Evolutionary conservation across 2,113 vertebrate genomes (phyloP), one percentile per base, ranked within the genome.

Genomic region (Mastomys natalensis): DNA sequence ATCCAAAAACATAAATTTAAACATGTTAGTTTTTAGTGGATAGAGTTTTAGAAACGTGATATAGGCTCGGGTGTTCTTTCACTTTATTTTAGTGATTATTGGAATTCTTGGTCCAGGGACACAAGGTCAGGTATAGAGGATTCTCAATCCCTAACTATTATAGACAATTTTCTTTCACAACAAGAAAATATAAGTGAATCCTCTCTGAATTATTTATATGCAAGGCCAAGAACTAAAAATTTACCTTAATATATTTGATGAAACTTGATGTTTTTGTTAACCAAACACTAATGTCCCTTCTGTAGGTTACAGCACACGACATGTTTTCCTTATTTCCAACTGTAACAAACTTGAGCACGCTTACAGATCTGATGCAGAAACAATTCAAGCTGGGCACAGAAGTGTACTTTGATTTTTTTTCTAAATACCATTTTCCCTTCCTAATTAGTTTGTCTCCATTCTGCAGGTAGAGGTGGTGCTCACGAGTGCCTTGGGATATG

Each of bases 121-220:
- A 55, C 8, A 11, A 64, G 51, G 53, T 5, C 11, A 90, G 70
- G 58, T 2, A 68, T 26, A 64, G 29, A 45, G 16, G 37, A 53
- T 31, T 43, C 2, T 21, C 12, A 1, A 68, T 48, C 37, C 43
- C 64, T 91, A 85, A 82, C 37, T 37, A 91, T 53, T 34, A 66
- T 76, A 88, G 89, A 85, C 5, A 45, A 8, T 82, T 96, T 86
- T 85, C 85, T 82, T 94, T 94, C 37, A 97, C 31, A 78, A 43
- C 19, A 68, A 21, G 60, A 7, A 91, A 93, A 81, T 66, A 66
- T 43, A 86, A 86, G 31, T 26, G 51, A 86, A 19, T 80, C 22
- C 2, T 93, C 92, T 78, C 60, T 95, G 45, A 95, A 81, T 90
- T 90, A 88, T 81, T 89, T 95, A 96, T 51, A 89, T 60, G 37